Evolutionary conservation across 2,113 vertebrate species (phyloP), one percentile per base, ranked within the genome.

Genomic region (Rhynchomys soricoides): DNA sequence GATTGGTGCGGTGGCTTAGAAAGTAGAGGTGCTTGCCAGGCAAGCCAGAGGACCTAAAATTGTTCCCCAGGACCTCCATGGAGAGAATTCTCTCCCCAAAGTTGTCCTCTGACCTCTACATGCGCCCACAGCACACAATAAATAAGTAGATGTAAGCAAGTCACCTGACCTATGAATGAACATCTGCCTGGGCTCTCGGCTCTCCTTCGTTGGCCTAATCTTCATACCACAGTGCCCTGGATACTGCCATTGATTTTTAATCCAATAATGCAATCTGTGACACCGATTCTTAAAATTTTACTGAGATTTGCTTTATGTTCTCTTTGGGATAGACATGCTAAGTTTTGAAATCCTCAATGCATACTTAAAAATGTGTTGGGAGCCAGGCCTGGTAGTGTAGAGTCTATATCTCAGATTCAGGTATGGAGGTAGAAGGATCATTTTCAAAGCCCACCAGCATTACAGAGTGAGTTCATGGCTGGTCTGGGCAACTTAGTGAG

Each of bases 321-420:
- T 34, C 1, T 16, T 13, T 1, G 17, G 6, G 57, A 40, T 3
- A 8, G 3, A 1, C 22, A 13, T 0, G 15, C 4, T 3, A 3
- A 45, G 12, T 62, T 89, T 48, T 62, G 48, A 90, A 48, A 13
- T 74, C 45, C 62, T 90, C 8, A 8, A 1, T 19, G 17, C 15
- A 26, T 37, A 4, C n/a, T 71, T 89, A 68, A 48, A 55, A 73
- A 45, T 22, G 17, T 48, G 16, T 37, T 48, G 26, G 59, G 62
- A 50, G 64, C 19, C 26, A 86, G 85, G 45, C 45, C 29, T 70
- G 83, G 45, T 31, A 22, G 85, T 22, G 31, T 37, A 68, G 45
- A 64, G 6, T 37, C 59, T 64, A 1, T 26, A 59, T 40, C 52
- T 82, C 40, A 45, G 15, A 83, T 13, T 37, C 83, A 68, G 45